These are phyloP conservation scores for Drosophila mettleri DNA, from an alignment of 2,888 invertebrate species.

Conservation along the genomic window DNA sequence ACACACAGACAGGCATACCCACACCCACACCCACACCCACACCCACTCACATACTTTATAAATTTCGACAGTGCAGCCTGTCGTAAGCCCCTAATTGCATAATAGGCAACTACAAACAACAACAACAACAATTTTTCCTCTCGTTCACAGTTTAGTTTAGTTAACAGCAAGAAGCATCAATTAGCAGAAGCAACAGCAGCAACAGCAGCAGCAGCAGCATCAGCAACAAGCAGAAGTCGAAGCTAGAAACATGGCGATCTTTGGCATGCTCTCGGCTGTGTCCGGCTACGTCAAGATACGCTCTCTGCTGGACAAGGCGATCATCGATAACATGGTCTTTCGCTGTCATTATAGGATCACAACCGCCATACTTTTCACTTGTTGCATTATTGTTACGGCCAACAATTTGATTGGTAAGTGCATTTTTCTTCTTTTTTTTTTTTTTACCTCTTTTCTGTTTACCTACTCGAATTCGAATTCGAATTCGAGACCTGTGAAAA, in stretches of 20 bases:
- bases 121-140: conserved; percentile 29
- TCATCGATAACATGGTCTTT: conserved; percentile 96
- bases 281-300: conserved; percentile 96
- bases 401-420: conserved; percentile 95
- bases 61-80: conserved; percentile 16
- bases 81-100: conserved; percentile 30
- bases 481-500: conserved; percentile 35
- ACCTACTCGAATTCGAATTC: neutral
- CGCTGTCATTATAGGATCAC: conserved; percentile 95
- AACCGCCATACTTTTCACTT: conserved; percentile 93
- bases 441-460: conserved; percentile 5
- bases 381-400: conserved; percentile 94
- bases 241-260: conserved; percentile 88
- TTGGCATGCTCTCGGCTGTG: conserved; percentile 94
- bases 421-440: neutral
- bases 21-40: conserved; percentile 15
- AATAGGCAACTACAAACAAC: conserved; percentile 29
- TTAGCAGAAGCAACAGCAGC: conserved; percentile 31
- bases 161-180: conserved; percentile 38
- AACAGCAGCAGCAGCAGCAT: conserved; percentile 18
- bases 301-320: conserved; percentile 94
- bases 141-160: conserved; percentile 52
- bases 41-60: conserved; percentile 14
- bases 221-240: conserved; percentile 20
- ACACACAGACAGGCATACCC: conserved; percentile 26